Evolutionary conservation across 2,797 vertebrate species (phyloP).

Genomic region (Lagodon rhomboides): DNA sequence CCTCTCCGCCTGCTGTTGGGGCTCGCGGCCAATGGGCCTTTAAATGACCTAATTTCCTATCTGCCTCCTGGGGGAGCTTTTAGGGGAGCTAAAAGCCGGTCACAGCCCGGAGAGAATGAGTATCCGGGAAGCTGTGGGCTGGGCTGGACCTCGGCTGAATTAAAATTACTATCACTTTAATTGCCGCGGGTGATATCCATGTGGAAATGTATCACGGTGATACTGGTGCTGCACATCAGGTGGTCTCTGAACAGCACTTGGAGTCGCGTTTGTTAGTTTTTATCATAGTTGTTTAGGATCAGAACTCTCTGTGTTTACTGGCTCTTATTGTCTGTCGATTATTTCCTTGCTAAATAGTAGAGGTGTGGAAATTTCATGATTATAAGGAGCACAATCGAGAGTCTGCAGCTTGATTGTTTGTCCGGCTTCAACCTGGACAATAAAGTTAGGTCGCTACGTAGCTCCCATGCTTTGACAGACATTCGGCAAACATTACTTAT

Average conservation of each 20-base stretch:
- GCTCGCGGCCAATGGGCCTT: conserved; percentile 78
- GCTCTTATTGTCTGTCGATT: not conserved
- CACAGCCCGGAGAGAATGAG: conserved; percentile 63
- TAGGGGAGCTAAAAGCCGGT: conserved; percentile 64
- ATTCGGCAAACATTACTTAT: too few relatives aligned
- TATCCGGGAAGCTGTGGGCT: conserved; percentile 54
- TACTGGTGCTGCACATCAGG: conserved; percentile 3
- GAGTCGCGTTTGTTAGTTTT: conserved; percentile 1
- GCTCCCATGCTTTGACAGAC: too few relatives aligned
- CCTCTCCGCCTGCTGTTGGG: conserved; percentile 71
- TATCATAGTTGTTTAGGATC: not conserved
- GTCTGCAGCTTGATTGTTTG: too few relatives aligned
- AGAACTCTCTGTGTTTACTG: not conserved
- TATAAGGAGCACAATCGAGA: too few relatives aligned
- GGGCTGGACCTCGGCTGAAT: conserved; percentile 45
- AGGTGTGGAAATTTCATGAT: too few relatives aligned
- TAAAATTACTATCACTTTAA: conserved; percentile 46
- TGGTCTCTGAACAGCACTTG: conserved; percentile 2
- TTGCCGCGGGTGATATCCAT: conserved; percentile 25
- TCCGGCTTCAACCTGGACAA: too few relatives aligned
- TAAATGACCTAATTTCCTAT: conserved; percentile 81
- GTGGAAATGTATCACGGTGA: conserved; percentile 31
- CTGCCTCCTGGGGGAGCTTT: conserved; percentile 74
- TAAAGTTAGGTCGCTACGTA: too few relatives aligned
- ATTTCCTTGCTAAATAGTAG: not conserved